Evolutionary conservation across 2,797 vertebrate genomes (phyloP).

Genomic region (Liasis olivaceus): DNA sequence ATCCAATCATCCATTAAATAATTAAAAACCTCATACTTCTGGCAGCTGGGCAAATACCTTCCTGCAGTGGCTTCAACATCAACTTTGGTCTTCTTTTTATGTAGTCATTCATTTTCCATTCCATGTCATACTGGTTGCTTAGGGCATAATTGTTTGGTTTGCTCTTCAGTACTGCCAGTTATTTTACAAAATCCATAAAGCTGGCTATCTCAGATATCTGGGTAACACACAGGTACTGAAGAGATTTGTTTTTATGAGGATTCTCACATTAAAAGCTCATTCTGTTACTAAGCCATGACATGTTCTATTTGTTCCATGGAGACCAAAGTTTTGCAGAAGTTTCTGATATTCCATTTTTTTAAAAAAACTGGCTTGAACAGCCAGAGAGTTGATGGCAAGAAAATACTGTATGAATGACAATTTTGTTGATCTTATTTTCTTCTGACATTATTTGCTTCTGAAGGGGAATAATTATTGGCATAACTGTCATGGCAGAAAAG

Average conservation of each 20-base stretch:
- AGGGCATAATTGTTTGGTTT: slow-evolving; percentile 58
- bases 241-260: slow-evolving; percentile 20
- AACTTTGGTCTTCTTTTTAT: background rate
- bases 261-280: slow-evolving; percentile 21
- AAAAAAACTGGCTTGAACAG: slow-evolving; percentile 34
- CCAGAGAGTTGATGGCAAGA: background rate
- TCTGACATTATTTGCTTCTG: slow-evolving; percentile 39
- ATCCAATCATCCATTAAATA: background rate
- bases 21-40: slow-evolving; percentile 29
- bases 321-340: slow-evolving; percentile 35
- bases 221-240: slow-evolving; percentile 22
- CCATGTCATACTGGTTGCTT: slow-evolving; percentile 56
- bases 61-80: slow-evolving; percentile 43
- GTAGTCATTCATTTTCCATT: slow-evolving; percentile 52
- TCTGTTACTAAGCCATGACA: slow-evolving; percentile 34
- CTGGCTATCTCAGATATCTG: slow-evolving; percentile 40
- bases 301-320: slow-evolving; percentile 33
- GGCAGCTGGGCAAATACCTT: slow-evolving; percentile 30
- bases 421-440: slow-evolving; percentile 36
- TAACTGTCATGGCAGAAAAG: slow-evolving; percentile 19
- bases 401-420: slow-evolving; percentile 17
- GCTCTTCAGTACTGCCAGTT: slow-evolving; percentile 45
- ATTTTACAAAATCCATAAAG: slow-evolving; percentile 51
- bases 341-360: slow-evolving; percentile 35
- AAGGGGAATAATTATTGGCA: slow-evolving; percentile 26